phyloP scores from a whole-genome alignment of 1,140 invertebrate species.

The Aplysia californica region DNA sequence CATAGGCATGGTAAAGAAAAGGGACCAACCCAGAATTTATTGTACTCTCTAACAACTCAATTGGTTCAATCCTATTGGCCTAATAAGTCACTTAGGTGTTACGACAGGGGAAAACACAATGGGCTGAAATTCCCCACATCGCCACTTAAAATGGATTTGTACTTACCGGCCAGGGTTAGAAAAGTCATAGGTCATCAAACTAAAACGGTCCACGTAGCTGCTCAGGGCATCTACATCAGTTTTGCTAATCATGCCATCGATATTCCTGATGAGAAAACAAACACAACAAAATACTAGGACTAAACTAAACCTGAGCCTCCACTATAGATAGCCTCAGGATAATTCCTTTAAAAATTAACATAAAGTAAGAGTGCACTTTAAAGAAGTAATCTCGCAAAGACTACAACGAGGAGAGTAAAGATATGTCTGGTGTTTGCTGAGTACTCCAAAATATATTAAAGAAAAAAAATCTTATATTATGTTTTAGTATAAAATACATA shows the following conservation, averaged over 20 bases:
- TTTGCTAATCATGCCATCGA: conserved; percentile 78
- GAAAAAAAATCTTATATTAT: too few relatives aligned
- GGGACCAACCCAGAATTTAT: too few relatives aligned
- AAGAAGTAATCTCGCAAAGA: neutral
- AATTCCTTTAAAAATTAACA: neutral
- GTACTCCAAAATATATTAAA: too few relatives aligned
- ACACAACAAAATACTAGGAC: neutral
- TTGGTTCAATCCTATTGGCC: too few relatives aligned
- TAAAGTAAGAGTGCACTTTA: neutral
- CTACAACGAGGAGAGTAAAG: neutral
- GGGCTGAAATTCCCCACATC: too few relatives aligned
- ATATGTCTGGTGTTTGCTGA: neutral
- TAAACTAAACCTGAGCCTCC: neutral
- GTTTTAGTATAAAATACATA: too few relatives aligned
- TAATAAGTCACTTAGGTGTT: too few relatives aligned
- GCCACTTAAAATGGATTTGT: too few relatives aligned
- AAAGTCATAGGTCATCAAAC: conserved; percentile 96
- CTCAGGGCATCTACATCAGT: conserved; percentile 83
- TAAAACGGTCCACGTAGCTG: conserved; percentile 84
- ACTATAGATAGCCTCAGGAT: too few relatives aligned
- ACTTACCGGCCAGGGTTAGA: conserved; percentile 70
- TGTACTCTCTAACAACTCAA: too few relatives aligned
- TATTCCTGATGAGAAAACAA: conserved; percentile 57
- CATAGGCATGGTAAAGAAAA: too few relatives aligned
- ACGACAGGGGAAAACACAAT: too few relatives aligned